Percentiles rank a stretch among this genome's conserved stretches.
These are phyloP conservation scores for Notothenia coriiceps DNA, from an alignment of 2,113 vertebrate species.

Conservation along the genomic window DNA sequence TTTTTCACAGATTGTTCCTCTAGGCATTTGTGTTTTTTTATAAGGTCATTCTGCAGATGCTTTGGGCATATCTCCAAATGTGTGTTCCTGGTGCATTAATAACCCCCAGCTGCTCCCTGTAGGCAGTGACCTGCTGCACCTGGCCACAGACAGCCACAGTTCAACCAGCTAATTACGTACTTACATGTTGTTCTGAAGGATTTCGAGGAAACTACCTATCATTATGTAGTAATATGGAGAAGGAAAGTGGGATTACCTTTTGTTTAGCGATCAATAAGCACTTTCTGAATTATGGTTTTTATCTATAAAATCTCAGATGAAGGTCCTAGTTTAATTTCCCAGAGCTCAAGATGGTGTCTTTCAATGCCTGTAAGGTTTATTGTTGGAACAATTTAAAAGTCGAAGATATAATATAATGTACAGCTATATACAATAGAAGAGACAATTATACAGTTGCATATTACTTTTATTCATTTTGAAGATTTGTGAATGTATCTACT, in stretches of 20 bases:
- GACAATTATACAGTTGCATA: neutral
- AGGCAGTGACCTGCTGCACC: conserved; percentile 42
- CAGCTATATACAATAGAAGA: neutral
- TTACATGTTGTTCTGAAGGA: conserved; percentile 1
- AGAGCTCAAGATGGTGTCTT: neutral
- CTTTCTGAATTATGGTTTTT: neutral
- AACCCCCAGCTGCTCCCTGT: conserved; percentile 47
- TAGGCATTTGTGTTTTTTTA: conserved; percentile 31
- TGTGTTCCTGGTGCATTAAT: conserved; percentile 51
- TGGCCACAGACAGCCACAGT: conserved; percentile 16
- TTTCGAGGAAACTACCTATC: neutral
- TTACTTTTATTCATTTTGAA: no score
- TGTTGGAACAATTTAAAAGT: neutral
- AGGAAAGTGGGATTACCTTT: neutral
- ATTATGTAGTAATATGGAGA: neutral
- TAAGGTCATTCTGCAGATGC: conserved; percentile 43
- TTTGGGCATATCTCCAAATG: conserved; percentile 33
- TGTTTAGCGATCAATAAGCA: no score
- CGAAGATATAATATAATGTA: neutral
- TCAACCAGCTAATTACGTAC: conserved; percentile 15
- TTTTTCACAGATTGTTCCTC: neutral
- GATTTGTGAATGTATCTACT: no score
- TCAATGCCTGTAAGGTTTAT: neutral
- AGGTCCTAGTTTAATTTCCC: neutral
- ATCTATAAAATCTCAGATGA: neutral